These are phyloP conservation scores for Arctia plantaginis DNA, from an alignment of 2,888 invertebrate genomes.

Conservation along the genomic window DNA sequence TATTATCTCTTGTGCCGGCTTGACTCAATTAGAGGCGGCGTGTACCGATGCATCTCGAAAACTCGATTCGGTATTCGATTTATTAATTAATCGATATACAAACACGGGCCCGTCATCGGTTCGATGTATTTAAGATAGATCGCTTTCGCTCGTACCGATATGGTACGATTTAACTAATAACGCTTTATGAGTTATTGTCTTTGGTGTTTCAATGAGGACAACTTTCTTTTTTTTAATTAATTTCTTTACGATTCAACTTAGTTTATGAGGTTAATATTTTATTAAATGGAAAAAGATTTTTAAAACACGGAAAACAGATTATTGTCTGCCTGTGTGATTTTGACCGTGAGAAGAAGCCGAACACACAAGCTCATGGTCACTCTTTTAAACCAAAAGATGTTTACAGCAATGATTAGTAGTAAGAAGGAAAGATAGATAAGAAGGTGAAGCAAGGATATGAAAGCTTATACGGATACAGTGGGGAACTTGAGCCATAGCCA, in stretches of 20 bases:
- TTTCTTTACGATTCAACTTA: background rate
- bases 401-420: too few relatives aligned
- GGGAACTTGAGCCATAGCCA: too few relatives aligned
- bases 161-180: slow-evolving; percentile 44
- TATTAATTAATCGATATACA: slow-evolving; percentile 87
- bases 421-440: too few relatives aligned
- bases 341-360: too few relatives aligned
- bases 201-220: slow-evolving; percentile 36
- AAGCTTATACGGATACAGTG: too few relatives aligned
- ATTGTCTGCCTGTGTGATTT: too few relatives aligned
- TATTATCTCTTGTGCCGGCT: slow-evolving; percentile 80
- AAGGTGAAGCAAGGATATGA: too few relatives aligned
- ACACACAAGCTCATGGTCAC: too few relatives aligned
- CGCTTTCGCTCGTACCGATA: slow-evolving; percentile 56
- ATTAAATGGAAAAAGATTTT: background rate
- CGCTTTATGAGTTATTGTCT: slow-evolving; percentile 43
- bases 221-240: slow-evolving; percentile 36
- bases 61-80: slow-evolving; percentile 81
- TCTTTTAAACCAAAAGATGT: too few relatives aligned
- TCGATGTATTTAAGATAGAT: slow-evolving; percentile 76
- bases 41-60: slow-evolving; percentile 78
- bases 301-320: too few relatives aligned
- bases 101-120: slow-evolving; percentile 83
- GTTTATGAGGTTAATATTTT: background rate
- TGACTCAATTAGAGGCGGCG: slow-evolving; percentile 85